A percentile compares a stretch with the other conserved stretches of the same genome.
Evolutionary conservation across 2,113 vertebrate genomes (phyloP).

Genomic region (Arizona elegans): DNA sequence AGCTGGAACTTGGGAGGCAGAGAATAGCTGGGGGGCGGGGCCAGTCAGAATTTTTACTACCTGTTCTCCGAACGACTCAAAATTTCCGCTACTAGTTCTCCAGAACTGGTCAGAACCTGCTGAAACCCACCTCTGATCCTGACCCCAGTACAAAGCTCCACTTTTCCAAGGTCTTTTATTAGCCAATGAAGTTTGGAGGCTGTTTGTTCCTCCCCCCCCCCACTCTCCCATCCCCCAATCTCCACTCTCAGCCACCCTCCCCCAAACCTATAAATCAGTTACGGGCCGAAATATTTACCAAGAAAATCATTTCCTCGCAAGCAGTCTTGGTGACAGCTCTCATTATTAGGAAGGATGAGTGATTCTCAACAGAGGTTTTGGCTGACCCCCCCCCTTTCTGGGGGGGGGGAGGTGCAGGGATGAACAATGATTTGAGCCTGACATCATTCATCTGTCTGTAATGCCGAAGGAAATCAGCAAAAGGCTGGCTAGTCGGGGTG

Average conservation of each 20-base stretch:
- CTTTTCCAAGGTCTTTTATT: conserved; percentile 61
- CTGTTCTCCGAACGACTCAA: no score
- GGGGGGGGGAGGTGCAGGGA: background rate
- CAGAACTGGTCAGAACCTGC: no score
- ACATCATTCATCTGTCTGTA: background rate
- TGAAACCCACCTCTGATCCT: no score
- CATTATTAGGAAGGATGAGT: conserved; percentile 74
- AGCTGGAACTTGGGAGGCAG: no score
- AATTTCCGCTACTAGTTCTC: no score
- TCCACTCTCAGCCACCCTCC: conserved; percentile 53
- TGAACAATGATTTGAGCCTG: conserved; percentile 19
- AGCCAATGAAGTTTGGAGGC: conserved; percentile 54
- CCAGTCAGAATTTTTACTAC: no score
- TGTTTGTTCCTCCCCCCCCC: conserved; percentile 47
- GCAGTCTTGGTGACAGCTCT: conserved; percentile 69
- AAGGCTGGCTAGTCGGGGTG: conserved; percentile 1
- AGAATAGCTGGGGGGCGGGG: no score
- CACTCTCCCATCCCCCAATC: conserved; percentile 19
- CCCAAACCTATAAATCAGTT: conserved; percentile 77
- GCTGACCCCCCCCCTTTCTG: conserved; percentile 20
- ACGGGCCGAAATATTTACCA: conserved; percentile 75
- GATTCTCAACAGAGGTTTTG: conserved; percentile 71
- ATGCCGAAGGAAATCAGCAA: background rate
- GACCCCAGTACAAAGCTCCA: background rate
- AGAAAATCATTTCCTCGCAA: conserved; percentile 73